Conservation (phyloP, 2,797 vertebrate genomes). For the Artibeus lituratus region DNA sequence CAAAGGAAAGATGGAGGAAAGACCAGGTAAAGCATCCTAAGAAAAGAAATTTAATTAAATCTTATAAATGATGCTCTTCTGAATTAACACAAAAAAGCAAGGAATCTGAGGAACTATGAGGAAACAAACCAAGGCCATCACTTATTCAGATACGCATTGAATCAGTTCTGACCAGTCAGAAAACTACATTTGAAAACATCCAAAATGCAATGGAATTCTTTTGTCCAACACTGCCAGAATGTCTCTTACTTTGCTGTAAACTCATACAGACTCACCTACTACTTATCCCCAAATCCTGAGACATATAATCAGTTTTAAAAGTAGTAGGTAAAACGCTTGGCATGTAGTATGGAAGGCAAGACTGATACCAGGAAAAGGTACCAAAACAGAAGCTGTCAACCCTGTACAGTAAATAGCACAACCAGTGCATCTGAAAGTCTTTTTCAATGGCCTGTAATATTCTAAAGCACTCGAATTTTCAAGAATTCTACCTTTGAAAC, state of each 20-base stretch:
- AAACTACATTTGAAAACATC: background rate
- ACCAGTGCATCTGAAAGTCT: background rate
- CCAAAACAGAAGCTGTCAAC: background rate
- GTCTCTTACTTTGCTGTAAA: background rate
- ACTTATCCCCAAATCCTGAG: background rate
- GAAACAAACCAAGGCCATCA: background rate
- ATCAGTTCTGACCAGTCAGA: background rate
- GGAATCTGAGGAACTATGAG: background rate
- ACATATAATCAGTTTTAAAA: conserved; percentile 33
- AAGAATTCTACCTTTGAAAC: conserved; percentile 21
- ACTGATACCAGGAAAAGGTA: background rate
- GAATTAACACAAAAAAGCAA: background rate
- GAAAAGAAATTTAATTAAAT: background rate
- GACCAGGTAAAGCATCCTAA: background rate
- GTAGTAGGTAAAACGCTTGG: conserved; percentile 6
- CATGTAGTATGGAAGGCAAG: background rate
- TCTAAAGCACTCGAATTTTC: conserved; percentile 3
- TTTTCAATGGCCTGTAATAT: background rate
- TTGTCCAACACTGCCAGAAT: background rate
- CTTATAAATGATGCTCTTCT: background rate
- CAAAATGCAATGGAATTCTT: conserved; percentile 12
- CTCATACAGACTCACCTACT: background rate
- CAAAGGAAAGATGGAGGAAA: background rate
- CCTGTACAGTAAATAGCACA: background rate
- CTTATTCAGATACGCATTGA: background rate